Conservation (phyloP, 2,888 invertebrate species). For the Philhelius pedissequus region DNA sequence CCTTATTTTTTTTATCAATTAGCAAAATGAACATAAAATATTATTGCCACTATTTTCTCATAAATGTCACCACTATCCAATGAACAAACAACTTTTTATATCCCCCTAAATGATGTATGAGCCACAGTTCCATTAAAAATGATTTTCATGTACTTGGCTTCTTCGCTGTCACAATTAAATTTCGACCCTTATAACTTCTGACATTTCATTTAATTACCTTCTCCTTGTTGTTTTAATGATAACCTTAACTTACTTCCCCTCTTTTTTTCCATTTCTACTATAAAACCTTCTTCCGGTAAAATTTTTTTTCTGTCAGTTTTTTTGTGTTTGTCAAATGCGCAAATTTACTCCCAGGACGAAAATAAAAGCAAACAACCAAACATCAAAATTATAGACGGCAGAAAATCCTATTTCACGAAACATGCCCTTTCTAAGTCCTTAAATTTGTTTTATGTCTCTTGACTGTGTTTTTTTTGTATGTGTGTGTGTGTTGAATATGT, state of each 20-base stretch:
- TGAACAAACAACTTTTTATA: not conserved
- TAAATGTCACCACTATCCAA: not conserved
- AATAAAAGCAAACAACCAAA: not conserved
- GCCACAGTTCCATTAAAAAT: not conserved
- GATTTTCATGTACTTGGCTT: not conserved
- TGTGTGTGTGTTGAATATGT: no score
- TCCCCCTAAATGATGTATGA: not conserved
- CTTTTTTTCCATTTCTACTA: not conserved
- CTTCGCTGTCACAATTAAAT: not conserved
- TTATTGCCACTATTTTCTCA: not conserved
- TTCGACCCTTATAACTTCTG: constrained; percentile 10
- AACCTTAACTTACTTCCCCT: not conserved
- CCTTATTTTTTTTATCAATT: no score
- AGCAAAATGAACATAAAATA: not conserved
- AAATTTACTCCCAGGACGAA: not conserved
- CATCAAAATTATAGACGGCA: not conserved
- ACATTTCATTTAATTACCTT: constrained; percentile 15
- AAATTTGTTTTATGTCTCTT: not conserved
- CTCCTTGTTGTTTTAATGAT: not conserved
- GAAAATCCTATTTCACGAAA: constrained; percentile 1
- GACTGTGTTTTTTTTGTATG: no score
- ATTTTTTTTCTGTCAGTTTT: no score
- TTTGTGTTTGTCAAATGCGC: not conserved
- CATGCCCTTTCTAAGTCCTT: not conserved
- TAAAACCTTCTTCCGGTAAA: not conserved